Evolutionary conservation across 2,797 vertebrate genomes (phyloP).

Genomic region (Nannoperca australis): DNA sequence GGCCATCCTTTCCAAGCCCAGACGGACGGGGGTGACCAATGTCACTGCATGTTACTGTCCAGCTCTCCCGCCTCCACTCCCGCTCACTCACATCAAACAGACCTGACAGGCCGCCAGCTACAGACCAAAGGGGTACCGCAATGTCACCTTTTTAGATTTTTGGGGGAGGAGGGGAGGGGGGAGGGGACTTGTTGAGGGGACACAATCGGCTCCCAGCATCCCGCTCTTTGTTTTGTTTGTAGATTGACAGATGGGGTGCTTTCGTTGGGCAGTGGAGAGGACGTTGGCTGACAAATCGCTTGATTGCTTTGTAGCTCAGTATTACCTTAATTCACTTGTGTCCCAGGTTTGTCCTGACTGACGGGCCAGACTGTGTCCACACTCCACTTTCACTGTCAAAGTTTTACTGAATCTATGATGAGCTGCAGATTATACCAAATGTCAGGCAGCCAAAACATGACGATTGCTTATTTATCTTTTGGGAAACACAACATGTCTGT

Average conservation of each 20-base stretch:
- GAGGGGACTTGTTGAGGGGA: constrained; percentile 79
- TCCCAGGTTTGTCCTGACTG: constrained; percentile 6
- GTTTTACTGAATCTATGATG: neutral
- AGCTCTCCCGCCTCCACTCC: constrained; percentile 89
- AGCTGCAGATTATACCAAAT: neutral
- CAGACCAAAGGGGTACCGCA: constrained; percentile 90
- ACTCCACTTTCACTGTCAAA: neutral
- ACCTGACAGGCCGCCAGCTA: constrained; percentile 94
- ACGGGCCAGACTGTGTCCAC: neutral
- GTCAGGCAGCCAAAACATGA: neutral
- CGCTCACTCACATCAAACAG: constrained; percentile 90
- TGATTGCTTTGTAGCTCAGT: constrained; percentile 34
- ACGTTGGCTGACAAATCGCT: constrained; percentile 51
- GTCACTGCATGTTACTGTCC: constrained; percentile 98
- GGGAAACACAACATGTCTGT: neutral
- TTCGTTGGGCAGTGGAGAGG: constrained; percentile 64
- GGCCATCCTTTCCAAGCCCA: constrained; percentile 90
- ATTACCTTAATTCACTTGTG: constrained; percentile 37
- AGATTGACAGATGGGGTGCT: constrained; percentile 80
- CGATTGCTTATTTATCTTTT: neutral
- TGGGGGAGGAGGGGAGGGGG: constrained; percentile 45
- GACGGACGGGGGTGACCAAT: constrained; percentile 94
- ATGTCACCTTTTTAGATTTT: constrained; percentile 93
- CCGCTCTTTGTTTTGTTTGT: constrained; percentile 79
- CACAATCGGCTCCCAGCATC: constrained; percentile 73